Evolutionary conservation across 1,140 invertebrate species (phyloP).

Genomic region (Phocides pigmalion): DNA sequence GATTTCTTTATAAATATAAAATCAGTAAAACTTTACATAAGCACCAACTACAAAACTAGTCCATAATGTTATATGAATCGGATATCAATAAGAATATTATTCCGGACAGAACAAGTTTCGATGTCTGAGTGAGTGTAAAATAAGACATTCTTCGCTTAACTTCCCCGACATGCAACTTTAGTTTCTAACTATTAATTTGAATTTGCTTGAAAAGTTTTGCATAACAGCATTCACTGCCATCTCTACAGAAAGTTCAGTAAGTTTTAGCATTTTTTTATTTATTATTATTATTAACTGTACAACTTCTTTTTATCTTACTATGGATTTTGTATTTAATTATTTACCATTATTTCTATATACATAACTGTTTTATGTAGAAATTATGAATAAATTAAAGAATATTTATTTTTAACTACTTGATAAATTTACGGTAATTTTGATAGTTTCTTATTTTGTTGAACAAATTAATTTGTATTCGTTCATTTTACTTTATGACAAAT

Average conservation of each 20-base stretch:
- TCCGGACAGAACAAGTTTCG: background rate
- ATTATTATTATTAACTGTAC: background rate
- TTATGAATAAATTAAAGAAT: too few species aligned
- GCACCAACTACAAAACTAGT: background rate
- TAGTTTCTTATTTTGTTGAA: too few species aligned
- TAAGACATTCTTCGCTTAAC: conserved; percentile 11
- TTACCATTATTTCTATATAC: too few species aligned
- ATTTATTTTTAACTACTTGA: too few species aligned
- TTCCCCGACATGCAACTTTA: conserved; percentile 5
- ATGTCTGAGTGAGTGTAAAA: conserved; percentile 9
- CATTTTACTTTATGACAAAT: too few species aligned
- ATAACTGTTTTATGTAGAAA: too few species aligned
- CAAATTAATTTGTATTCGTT: too few species aligned
- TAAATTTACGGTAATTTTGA: too few species aligned
- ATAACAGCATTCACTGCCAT: conserved; percentile 15
- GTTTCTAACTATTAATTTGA: conserved; percentile 14
- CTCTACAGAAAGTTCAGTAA: conserved; percentile 11
- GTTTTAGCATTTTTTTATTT: conserved; percentile 3
- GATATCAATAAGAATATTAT: background rate
- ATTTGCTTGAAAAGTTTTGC: conserved; percentile 9
- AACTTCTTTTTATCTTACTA: too few species aligned
- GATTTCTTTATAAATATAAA: conserved; percentile 3
- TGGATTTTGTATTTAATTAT: too few species aligned
- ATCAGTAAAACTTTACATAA: background rate
- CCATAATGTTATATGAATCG: background rate